Percentiles rank a stretch among this genome's conserved stretches.
phyloP scores from a whole-genome alignment of 2,888 invertebrate species.

The Muschampia plurimacula region DNA sequence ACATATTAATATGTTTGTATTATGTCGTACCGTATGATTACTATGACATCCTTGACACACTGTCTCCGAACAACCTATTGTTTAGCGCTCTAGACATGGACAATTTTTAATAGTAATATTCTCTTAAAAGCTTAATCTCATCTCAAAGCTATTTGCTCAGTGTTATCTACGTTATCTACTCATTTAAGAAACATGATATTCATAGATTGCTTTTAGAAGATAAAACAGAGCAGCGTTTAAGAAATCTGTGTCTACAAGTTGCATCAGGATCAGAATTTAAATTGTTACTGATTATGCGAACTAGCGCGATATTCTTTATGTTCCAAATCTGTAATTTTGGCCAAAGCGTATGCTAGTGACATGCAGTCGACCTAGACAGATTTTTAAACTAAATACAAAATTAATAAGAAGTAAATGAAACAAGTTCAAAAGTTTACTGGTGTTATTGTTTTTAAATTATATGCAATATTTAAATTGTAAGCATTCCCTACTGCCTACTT shows the following conservation, averaged over 20 bases:
- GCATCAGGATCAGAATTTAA: background rate
- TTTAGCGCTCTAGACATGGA: background rate
- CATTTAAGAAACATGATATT: background rate
- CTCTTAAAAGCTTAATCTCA: background rate
- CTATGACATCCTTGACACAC: constrained; percentile 43
- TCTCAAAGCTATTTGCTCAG: background rate
- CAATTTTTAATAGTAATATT: background rate
- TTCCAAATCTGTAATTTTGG: no score
- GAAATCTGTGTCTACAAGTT: background rate
- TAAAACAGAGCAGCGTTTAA: background rate
- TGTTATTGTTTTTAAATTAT: no score
- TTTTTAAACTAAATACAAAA: no score
- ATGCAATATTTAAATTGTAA: no score
- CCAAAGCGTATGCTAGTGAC: no score
- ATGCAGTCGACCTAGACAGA: no score
- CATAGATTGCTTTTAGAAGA: background rate
- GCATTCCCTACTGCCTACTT: no score
- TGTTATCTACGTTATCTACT: background rate
- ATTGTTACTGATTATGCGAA: background rate
- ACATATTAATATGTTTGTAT: constrained; percentile 27
- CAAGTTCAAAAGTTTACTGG: no score
- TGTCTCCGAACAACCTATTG: constrained; percentile 26
- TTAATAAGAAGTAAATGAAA: no score
- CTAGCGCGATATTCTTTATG: no score
- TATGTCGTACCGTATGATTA: constrained; percentile 36